A percentile compares a stretch with the other conserved stretches of the same genome.
phyloP scores from a whole-genome alignment of 2,888 invertebrate genomes.

The Philopedon plagiatum region DNA sequence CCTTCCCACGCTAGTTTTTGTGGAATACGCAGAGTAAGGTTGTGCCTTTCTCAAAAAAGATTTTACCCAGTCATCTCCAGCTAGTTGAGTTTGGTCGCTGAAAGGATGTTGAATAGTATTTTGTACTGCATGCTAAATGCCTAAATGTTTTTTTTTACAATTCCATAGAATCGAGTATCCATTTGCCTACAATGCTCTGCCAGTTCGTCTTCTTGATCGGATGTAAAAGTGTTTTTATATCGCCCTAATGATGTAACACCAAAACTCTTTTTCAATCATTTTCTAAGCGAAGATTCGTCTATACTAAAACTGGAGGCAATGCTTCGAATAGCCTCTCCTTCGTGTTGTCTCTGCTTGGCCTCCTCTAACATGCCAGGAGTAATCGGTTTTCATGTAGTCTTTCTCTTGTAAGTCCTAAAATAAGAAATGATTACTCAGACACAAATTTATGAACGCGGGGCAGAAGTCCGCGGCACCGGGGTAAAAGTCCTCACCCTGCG shows the following conservation, averaged over 20 bases:
- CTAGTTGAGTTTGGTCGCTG: not conserved
- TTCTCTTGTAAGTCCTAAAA: too few species aligned
- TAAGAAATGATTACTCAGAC: too few species aligned
- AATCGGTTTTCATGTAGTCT: too few species aligned
- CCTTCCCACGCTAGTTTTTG: not conserved
- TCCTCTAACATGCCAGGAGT: too few species aligned
- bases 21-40: not conserved
- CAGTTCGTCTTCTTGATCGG: not conserved
- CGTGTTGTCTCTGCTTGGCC: too few species aligned
- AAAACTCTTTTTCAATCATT: too few species aligned
- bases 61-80: conserved; percentile 4
- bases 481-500: too few species aligned
- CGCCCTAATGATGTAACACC: too few species aligned
- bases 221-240: not conserved
- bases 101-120: not conserved
- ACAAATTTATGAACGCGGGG: too few species aligned
- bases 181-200: not conserved
- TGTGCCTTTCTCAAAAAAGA: not conserved
- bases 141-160: not conserved
- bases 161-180: not conserved
- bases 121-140: not conserved
- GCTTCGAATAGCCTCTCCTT: too few species aligned
- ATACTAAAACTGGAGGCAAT: not conserved
- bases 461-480: too few species aligned
- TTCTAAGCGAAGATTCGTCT: too few species aligned